Conservation (phyloP, 1,140 invertebrate species). For the Nymphalis io region DNA sequence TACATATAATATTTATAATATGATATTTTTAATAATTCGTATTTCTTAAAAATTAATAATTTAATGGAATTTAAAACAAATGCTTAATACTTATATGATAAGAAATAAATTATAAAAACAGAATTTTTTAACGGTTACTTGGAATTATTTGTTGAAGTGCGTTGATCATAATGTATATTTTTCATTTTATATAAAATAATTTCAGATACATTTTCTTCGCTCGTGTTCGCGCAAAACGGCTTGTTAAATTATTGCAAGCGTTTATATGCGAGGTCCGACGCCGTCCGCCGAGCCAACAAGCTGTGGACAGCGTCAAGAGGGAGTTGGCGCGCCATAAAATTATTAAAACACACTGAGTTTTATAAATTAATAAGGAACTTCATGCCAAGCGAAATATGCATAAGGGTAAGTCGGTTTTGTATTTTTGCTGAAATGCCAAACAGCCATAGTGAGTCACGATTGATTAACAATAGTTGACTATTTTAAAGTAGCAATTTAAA, state of each 20-base stretch:
- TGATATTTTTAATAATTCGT: neutral
- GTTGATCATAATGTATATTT: no score
- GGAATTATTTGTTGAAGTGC: no score
- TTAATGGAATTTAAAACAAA: no score
- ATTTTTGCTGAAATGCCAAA: no score
- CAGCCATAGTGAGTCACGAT: no score
- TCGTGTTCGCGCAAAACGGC: slow-evolving; percentile 59
- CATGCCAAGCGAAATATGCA: slow-evolving; percentile 63
- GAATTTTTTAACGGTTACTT: no score
- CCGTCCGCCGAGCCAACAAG: slow-evolving; percentile 32
- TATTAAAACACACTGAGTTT: slow-evolving; percentile 65
- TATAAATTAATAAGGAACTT: slow-evolving; percentile 68
- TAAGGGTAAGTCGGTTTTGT: slow-evolving; percentile 64
- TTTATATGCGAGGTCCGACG: slow-evolving; percentile 49
- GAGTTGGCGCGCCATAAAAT: slow-evolving; percentile 62
- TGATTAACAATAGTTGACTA: no score
- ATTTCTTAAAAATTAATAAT: neutral
- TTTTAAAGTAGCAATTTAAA: no score
- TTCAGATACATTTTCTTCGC: slow-evolving; percentile 69
- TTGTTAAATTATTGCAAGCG: slow-evolving; percentile 56
- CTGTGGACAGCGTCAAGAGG: slow-evolving; percentile 50
- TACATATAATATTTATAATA: slow-evolving; percentile 66
- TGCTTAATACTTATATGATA: no score
- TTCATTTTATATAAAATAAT: neutral
- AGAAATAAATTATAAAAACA: no score